These are phyloP conservation scores for Pristis pectinata DNA, from an alignment of 2,797 vertebrate species.

Conservation along the genomic window DNA sequence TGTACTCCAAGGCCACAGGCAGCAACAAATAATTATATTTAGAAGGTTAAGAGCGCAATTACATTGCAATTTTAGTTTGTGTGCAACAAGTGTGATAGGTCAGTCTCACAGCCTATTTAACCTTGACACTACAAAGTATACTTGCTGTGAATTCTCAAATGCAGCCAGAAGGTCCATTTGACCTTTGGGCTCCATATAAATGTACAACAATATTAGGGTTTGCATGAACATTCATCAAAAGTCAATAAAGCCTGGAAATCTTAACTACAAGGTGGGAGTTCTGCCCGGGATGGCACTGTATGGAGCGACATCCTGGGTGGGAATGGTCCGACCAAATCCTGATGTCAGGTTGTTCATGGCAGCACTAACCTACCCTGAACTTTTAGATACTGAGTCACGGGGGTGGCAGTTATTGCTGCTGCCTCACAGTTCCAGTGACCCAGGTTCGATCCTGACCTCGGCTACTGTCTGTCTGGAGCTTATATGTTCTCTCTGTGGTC, in stretches of 20 bases:
- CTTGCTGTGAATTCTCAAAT: background rate
- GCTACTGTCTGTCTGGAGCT: too few relatives aligned
- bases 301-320: background rate
- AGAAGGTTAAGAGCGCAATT: background rate
- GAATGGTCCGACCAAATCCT: background rate
- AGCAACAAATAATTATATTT: background rate
- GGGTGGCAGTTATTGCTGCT: too few relatives aligned
- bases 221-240: background rate
- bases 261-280: background rate
- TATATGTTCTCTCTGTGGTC: too few relatives aligned
- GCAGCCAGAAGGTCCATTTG: background rate
- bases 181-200: background rate
- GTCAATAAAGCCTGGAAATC: background rate
- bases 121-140: background rate
- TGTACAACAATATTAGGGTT: background rate
- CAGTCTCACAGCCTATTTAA: background rate
- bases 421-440: too few relatives aligned
- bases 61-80: background rate
- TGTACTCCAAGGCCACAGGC: background rate
- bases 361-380: background rate
- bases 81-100: background rate
- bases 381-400: background rate
- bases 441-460: too few relatives aligned
- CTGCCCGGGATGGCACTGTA: background rate
- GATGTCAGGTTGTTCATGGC: too few relatives aligned